Conservation (phyloP, 2,113 vertebrate genomes). For the Dipodomys ordii region DNA sequence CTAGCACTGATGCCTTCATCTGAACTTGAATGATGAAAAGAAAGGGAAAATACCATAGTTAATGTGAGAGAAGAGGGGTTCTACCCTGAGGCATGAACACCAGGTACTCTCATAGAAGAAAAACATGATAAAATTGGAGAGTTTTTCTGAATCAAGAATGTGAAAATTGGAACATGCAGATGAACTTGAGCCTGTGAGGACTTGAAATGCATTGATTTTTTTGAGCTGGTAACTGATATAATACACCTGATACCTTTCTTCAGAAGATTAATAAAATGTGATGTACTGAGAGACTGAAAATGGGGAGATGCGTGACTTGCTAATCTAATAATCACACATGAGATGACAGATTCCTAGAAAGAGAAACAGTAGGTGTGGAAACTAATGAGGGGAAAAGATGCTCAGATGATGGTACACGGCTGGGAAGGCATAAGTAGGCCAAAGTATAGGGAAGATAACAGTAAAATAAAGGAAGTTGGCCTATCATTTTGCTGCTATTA, state of each 20-base stretch:
- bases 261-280: not conserved
- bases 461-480: not conserved
- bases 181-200: not conserved
- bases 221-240: not conserved
- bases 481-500: not conserved
- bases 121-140: not conserved
- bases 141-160: not conserved
- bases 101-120: not conserved
- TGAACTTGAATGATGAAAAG: not conserved
- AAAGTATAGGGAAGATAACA: not conserved
- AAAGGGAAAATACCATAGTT: not conserved
- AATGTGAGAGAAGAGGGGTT: not conserved
- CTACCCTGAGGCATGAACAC: not conserved
- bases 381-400: not conserved
- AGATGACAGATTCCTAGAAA: not conserved
- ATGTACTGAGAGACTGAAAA: not conserved
- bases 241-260: not conserved
- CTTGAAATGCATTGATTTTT: not conserved
- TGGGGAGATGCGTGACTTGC: not conserved
- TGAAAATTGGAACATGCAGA: not conserved
- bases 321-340: not conserved
- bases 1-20: not conserved
- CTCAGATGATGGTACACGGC: not conserved
- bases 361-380: not conserved
- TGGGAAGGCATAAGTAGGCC: not conserved